Base-by-base conservation (phyloP, 2,797 vertebrate genomes). In the Arctocebus calabarensis region DNA sequence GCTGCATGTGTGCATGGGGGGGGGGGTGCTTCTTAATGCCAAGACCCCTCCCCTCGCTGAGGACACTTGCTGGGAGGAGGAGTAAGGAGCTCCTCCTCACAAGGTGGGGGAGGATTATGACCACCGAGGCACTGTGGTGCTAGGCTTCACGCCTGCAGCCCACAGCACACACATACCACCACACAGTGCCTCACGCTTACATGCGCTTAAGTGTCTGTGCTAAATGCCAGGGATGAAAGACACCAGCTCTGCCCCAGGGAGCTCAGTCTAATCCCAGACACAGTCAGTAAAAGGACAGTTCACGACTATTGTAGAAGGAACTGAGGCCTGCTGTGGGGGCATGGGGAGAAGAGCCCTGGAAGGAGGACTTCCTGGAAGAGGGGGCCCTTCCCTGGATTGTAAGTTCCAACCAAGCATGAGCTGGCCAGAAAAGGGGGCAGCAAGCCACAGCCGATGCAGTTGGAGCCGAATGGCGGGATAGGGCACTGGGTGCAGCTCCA, bases 51-150 rank as follows among this genome's bases (percentile, higher is more conserved):
- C 10, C 4, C 37, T 37, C 29, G 43, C 57, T 20, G 17, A 27
- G 25, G 17, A 3, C 11, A 0, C 70, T 48, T 29, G 29, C 70
- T 32, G 16, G 22, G 68, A 48, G 37, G 32, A 40, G 81, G 37
- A 43, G 43, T 8, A 11, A 55, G 68, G 79, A 34, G 22, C 70
- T 52, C 4, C 55, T 62, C 55, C 61, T 52, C 57, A 57, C 22
- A 13, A 32, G n/a, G 22, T 0, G 2, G 62, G 43, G 5, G 55
- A 45, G n/a, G 34, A 27, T 16, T 43, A 1, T 0, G 37, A 16
- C 34, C 22, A 1, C 48, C 14, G 0, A 0, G 70, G 32, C 3
- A 7, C 23, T 2, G 37, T 0, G 11, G 55, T n/a, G 5, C 12
- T 1, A 32, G 52, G 55, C 7, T 61, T 14, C 16, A 0, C 43